Evolutionary conservation across 2,113 vertebrate species (phyloP).

Genomic region (zebrafish (Danio rerio)): GRCz12tu NC_133186.1:27948001-27948500

Average conservation of each 20-base stretch:
- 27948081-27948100: too few relatives aligned
- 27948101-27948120: too few relatives aligned
- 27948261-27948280: not conserved
- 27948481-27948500: not conserved
- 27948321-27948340: constrained; percentile 11
- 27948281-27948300: not conserved
- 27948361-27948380: constrained; percentile 41
- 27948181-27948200: too few relatives aligned
- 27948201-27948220: too few relatives aligned
- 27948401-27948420: constrained; percentile 24
- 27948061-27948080: too few relatives aligned
- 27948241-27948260: not conserved
- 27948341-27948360: constrained; percentile 21
- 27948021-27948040: too few relatives aligned
- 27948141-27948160: too few relatives aligned
- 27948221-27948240: too few relatives aligned
- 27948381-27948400: constrained; percentile 21
- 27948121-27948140: too few relatives aligned
- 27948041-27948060: too few relatives aligned
- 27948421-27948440: not conserved
- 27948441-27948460: not conserved
- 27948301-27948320: not conserved
- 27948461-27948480: constrained; percentile 27
- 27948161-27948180: too few relatives aligned
- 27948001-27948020: too few relatives aligned